Evolutionary conservation across 2,888 invertebrate genomes (phyloP), one percentile per base, ranked within the genome.

Genomic region (Amiota minor): DNA sequence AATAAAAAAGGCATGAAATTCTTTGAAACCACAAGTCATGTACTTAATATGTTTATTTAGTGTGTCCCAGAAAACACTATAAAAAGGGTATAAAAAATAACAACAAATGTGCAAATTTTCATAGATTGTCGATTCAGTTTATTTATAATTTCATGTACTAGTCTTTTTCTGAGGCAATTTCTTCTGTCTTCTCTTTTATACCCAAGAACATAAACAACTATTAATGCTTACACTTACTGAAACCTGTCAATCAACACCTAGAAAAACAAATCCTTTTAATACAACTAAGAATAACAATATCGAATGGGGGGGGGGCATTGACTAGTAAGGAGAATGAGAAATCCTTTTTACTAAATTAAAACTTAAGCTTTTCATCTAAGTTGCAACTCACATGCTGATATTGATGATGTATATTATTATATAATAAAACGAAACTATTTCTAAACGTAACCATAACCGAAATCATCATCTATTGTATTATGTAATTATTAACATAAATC

Each of bases 291-390:
- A 35, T 35, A 35, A 6, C 6, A 35, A 35, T 23, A 23, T 1
- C 35, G 35, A 35, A 35, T 35, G 6, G 35, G 2, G 35, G 35
- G 35, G 35, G 6, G 35, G 1, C 1, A 3, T 23, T 23, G 23
- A 35, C 6, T 35, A 6, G 35, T 35, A 35, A 35, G 35, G 35
- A 35, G 35, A 35, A 6, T 3, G 35, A 35, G 35, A 35, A 2
- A 35, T 35, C 35, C 35, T 35, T 35, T 35, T 83, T 80, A 81
- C 82, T 76, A 76, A 84, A 83, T 84, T 83, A 83, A 81, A 83
- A 81, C 72, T 77, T 81, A 78, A 59, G 76, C 77, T 73, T 72
- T 70, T 71, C 59, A 64, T 56, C 23, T 72, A 53, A 72, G 35
- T 6, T 35, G 6, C 35, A 35, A 35, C 35, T 6, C 2, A 35